These are phyloP conservation scores for Agrochola circellaris DNA, from an alignment of 2,888 invertebrate species.

Conservation along the genomic window DNA sequence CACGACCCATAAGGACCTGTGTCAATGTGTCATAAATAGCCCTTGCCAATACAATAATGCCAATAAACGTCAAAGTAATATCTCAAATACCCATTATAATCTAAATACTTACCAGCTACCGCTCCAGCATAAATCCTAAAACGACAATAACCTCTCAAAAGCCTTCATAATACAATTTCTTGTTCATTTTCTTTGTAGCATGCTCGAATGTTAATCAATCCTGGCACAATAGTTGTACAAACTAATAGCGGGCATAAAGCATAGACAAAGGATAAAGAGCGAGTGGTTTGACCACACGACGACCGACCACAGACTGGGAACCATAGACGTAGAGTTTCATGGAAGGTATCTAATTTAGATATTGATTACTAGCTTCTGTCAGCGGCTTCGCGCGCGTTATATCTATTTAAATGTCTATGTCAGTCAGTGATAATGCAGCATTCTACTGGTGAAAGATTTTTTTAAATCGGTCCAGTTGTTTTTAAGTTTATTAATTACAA, in stretches of 20 bases:
- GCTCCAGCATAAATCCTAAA: constrained; percentile 6
- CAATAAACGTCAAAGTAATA: constrained; percentile 14
- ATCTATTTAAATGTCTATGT: no score
- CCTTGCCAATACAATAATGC: constrained; percentile 16
- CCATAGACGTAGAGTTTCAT: constrained; percentile 52
- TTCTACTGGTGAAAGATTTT: no score
- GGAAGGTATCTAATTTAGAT: constrained; percentile 30
- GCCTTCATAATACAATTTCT: constrained; percentile 40
- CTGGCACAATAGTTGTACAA: constrained; percentile 73
- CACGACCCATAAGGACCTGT: no score
- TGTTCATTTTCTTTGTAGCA: constrained; percentile 50
- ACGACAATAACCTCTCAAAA: constrained; percentile 28
- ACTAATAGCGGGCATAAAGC: constrained; percentile 77
- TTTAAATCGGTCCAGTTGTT: no score
- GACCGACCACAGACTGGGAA: constrained; percentile 68
- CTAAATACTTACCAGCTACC: constrained; percentile 21
- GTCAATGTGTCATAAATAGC: neutral
- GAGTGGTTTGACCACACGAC: constrained; percentile 75
- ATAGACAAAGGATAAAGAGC: constrained; percentile 79
- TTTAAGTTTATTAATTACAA: no score
- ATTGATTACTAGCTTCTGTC: neutral
- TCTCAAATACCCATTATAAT: neutral
- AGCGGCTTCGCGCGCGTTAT: no score
- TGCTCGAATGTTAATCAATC: constrained; percentile 76
- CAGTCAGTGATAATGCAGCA: no score